A percentile compares a stretch with the other conserved stretches of the same genome.
These are phyloP conservation scores for Hirtodrosophila confusa DNA, from an alignment of 2,888 invertebrate species.

Conservation along the genomic window DNA sequence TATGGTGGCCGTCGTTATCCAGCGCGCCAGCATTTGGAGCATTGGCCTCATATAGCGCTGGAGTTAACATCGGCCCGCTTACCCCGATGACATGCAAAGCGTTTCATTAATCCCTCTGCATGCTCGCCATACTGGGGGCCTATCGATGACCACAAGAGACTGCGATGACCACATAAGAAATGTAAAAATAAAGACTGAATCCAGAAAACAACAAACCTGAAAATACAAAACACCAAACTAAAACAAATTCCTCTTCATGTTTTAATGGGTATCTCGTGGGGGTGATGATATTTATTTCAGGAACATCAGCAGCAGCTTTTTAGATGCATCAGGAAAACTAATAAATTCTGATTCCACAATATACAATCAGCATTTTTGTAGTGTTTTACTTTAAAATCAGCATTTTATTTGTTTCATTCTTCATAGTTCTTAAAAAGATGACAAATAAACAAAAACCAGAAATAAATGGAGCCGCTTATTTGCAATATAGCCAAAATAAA, in stretches of 20 bases:
- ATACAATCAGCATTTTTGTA: too few relatives aligned
- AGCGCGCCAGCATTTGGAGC: constrained; percentile 49
- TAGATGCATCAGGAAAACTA: too few relatives aligned
- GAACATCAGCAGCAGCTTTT: too few relatives aligned
- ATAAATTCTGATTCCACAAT: too few relatives aligned
- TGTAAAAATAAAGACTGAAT: constrained; percentile 50
- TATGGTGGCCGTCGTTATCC: constrained; percentile 32
- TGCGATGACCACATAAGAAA: not conserved
- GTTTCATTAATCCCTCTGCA: constrained; percentile 3
- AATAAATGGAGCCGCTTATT: too few relatives aligned
- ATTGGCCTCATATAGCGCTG: constrained; percentile 5
- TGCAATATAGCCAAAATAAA: too few relatives aligned
- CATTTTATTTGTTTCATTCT: too few relatives aligned
- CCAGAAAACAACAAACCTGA: constrained; percentile 26
- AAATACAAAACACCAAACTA: constrained; percentile 17
- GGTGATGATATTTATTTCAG: constrained; percentile 2
- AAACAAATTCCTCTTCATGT: constrained; percentile 6
- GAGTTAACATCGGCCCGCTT: constrained; percentile 27
- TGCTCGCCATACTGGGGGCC: constrained; percentile 48
- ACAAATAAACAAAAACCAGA: too few relatives aligned
- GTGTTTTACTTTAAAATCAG: too few relatives aligned
- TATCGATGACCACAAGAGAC: constrained; percentile 55
- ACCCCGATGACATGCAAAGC: constrained; percentile 19
- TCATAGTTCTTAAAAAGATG: too few relatives aligned
- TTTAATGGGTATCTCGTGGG: not conserved